Base-by-base conservation (phyloP, 2,797 vertebrate genomes). In the Spinus olivaceus region DNA sequence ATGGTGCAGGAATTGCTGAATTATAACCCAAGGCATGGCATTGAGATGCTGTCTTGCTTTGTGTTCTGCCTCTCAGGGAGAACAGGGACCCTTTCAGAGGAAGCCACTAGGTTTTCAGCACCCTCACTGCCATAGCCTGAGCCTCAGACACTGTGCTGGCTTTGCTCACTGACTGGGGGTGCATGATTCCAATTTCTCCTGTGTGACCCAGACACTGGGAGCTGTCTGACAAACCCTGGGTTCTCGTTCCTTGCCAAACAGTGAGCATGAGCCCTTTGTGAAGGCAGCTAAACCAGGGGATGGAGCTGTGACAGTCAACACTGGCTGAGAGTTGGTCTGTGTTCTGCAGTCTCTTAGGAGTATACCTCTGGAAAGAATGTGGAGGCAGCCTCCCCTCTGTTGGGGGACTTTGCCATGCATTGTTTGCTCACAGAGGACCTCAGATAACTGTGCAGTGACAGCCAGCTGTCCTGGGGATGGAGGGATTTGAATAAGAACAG, bases 181-280 rank as follows among this genome's bases (percentile, higher is more conserved):
- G 39, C 51, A 33, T 2, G 5, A 25, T 21, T 51, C 53, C 1
- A 1, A 14, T 37, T 47, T 81, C 14, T 42, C 35, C 12, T 2
- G 8, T 2, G 22, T 25, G 28, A 42, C 77, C n/a, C 1, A 0
- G 71, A 86, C 23, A 47, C 0, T 16, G 64, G 46, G 37, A 85
- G 19, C 25, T 22, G 7, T 11, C 47, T 77, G 37, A 50, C 35
- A 77, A 73, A 56, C 21, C 28, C 23, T 0, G 0, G 3, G 33
- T 61, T 41, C 53, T 83, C 7, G 2, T 50, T 44, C 14, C 1
- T 9, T 53, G 27, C 25, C 39, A 35, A 74, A 57, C 8, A 60
- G 27, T 1, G 4, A 35, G 30, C 6, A 10, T 1, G 0, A 73
- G 22, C 20, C n/a, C 33, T 84, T 53, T 39, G 41, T 44, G 46